phyloP scores from a whole-genome alignment of 2,113 vertebrate genomes.

The Pseudorectes ferrugineus region DNA sequence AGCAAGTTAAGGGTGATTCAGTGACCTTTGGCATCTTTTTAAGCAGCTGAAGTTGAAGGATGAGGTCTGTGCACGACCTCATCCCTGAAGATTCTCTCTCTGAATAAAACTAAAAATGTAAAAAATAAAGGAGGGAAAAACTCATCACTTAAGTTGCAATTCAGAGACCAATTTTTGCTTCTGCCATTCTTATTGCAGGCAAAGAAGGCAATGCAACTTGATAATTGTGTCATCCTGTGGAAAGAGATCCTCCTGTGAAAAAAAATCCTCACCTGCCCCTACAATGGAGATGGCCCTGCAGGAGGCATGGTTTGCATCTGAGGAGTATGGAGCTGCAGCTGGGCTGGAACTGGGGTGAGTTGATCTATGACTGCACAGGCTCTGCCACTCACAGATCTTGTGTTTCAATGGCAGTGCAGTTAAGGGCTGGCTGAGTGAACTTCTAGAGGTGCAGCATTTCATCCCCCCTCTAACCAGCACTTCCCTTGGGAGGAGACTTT shows the following conservation, averaged over 20 bases:
- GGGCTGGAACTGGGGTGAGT: background rate
- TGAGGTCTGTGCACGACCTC: background rate
- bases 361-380: background rate
- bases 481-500: background rate
- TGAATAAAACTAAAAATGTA: background rate
- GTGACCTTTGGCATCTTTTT: background rate
- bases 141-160: background rate
- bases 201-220: background rate
- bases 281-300: background rate
- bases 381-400: background rate
- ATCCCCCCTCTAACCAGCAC: background rate
- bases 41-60: background rate
- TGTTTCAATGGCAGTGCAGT: background rate
- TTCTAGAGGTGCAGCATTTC: background rate
- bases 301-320: background rate
- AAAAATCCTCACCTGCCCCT: background rate
- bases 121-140: background rate
- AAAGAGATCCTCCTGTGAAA: background rate
- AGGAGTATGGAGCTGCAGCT: background rate
- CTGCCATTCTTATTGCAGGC: background rate
- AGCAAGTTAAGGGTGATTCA: background rate
- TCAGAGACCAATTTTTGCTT: background rate
- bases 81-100: background rate
- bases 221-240: background rate
- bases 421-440: background rate